Base-by-base conservation (phyloP, 2,797 vertebrate genomes). In the Numenius phaeopus region DNA sequence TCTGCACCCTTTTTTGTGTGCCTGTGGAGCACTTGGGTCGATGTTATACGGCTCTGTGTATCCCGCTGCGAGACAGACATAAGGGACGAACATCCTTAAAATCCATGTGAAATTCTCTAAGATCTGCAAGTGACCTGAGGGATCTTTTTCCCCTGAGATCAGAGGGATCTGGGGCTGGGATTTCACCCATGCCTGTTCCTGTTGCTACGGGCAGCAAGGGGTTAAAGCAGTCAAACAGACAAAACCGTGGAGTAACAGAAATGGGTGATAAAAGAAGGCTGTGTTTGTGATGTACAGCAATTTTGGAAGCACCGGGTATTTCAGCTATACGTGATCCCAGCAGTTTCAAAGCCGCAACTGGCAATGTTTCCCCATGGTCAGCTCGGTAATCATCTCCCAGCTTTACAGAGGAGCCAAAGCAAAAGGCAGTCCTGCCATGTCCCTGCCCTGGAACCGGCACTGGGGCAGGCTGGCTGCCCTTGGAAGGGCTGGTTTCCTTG, bases 361-460 rank as follows among this genome's bases (percentile, higher is more conserved):
- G 37, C n/a, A 40, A 69, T 7, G 3, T 49, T 82, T 79, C 29
- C 32, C 40, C 44, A 57, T 75, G 69, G 17, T 46, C 69, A 90
- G 37, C 20, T 26, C 2, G 6, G 52, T 11, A 10, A 22, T 23
- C 30, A 2, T 59, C 23, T 90, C 61, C 47, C 15, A 39, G 37
- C 5, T 59, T 1, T 1, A 34, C 37, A 79, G 61, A 75, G 14
- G 5, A 87, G 9, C 13, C 57, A 70, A 62, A 73, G 19, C 30
- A 58, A 73, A 84, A 86, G 5, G 24, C 61, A 69, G 16, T 37
- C 29, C 27, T 42, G 10, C 30, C 3, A 0, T 29, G 20, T 26
- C 64, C 46, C 16, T 80, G 39, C 9, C 29, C 52, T 20, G 11
- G 26, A 37, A 30, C 1, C 0, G 0, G 12, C 6, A 2, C 39